Percentiles rank a stretch among this genome's conserved stretches.
phyloP scores from a whole-genome alignment of 2,888 invertebrate genomes.

The Maniola hyperantus region DNA sequence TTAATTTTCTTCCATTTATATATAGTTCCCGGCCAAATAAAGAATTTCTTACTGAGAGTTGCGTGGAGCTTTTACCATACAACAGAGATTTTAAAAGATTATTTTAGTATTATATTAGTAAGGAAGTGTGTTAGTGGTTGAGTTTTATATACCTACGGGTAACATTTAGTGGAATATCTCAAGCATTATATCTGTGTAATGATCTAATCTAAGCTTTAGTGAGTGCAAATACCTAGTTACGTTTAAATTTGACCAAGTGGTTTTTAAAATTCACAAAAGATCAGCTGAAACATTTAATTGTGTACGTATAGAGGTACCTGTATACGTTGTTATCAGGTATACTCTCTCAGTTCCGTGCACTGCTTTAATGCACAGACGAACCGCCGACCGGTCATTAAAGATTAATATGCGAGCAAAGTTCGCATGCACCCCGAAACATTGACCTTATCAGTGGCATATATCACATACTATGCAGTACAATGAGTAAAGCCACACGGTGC shows the following conservation, averaged over 20 bases:
- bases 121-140: too few relatives aligned
- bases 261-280: background rate
- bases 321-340: background rate
- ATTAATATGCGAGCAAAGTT: constrained; percentile 13
- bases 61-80: too few relatives aligned
- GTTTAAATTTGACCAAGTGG: background rate
- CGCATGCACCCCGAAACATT: constrained; percentile 14
- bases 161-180: too few relatives aligned
- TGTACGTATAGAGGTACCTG: background rate
- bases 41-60: background rate
- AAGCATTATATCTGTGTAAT: too few relatives aligned
- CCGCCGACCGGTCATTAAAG: constrained; percentile 10
- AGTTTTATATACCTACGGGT: too few relatives aligned
- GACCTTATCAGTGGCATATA: background rate
- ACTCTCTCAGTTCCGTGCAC: constrained; percentile 8
- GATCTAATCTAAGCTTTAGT: too few relatives aligned
- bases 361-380: constrained; percentile 3
- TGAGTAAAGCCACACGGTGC: too few relatives aligned
- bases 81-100: too few relatives aligned
- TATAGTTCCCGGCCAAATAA: background rate
- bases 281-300: background rate
- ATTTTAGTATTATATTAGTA: too few relatives aligned
- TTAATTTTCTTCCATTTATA: constrained; percentile 4
- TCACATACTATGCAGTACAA: background rate
- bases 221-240: background rate